phyloP scores from a whole-genome alignment of 2,113 vertebrate genomes.

The Cottus gobio region DNA sequence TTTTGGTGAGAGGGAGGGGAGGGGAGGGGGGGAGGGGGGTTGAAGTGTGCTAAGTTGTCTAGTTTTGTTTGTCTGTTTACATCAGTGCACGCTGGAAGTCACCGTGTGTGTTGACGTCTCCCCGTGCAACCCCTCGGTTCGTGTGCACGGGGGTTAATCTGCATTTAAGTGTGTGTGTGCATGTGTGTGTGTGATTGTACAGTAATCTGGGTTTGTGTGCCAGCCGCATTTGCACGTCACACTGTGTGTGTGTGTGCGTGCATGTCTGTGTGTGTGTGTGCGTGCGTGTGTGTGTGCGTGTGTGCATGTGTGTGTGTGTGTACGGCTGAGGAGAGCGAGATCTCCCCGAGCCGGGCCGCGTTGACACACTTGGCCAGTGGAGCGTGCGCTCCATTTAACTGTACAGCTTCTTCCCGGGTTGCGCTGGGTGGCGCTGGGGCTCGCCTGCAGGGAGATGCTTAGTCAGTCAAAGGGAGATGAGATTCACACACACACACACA shows the following conservation, averaged over 20 bases:
- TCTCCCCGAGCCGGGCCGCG: constrained; percentile 55
- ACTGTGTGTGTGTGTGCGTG: constrained; percentile 19
- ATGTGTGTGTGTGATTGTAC: constrained; percentile 41
- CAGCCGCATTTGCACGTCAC: not conserved
- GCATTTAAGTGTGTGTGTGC: constrained; percentile 11
- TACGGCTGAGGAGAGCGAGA: constrained; percentile 46
- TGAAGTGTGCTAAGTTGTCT: constrained; percentile 24
- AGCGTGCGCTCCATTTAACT: constrained; percentile 77
- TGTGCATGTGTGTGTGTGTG: constrained; percentile 31
- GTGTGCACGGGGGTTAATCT: constrained; percentile 21
- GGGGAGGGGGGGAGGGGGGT: not conserved
- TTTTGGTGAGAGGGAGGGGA: not conserved
- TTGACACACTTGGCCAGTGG: constrained; percentile 76
- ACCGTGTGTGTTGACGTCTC: constrained; percentile 12
- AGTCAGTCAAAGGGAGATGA: constrained; percentile 37
- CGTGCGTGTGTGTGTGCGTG: constrained; percentile 14
- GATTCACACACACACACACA: constrained; percentile 18
- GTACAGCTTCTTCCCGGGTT: constrained; percentile 66
- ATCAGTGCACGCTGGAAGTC: not conserved
- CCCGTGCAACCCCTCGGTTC: not conserved
- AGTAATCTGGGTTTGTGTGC: constrained; percentile 54
- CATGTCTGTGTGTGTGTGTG: constrained; percentile 12
- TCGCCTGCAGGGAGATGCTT: constrained; percentile 25
- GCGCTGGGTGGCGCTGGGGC: constrained; percentile 24
- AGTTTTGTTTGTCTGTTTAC: constrained; percentile 52